phyloP scores from a whole-genome alignment of 2,113 vertebrate genomes.

The Columba janthina region DNA sequence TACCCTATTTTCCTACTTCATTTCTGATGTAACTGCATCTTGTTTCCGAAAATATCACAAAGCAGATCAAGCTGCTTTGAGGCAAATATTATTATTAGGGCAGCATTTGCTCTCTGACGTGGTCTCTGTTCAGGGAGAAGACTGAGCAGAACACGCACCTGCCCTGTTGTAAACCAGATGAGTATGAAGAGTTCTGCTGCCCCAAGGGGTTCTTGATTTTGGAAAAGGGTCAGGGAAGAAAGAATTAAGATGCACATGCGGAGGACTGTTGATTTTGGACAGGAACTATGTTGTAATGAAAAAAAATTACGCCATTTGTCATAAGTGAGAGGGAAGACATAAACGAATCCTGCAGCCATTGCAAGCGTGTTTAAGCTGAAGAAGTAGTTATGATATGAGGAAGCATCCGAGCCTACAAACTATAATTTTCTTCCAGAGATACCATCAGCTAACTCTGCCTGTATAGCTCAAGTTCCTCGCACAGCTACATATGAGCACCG shows the following conservation, averaged over 20 bases:
- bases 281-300: neutral
- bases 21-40: neutral
- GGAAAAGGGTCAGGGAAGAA: neutral
- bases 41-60: constrained; percentile 24
- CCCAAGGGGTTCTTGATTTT: neutral
- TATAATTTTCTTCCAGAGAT: neutral
- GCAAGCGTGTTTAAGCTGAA: neutral
- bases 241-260: neutral
- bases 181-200: neutral
- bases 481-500: fast-evolving
- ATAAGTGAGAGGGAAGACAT: neutral
- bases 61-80: neutral
- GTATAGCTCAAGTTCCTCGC: neutral
- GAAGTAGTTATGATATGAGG: neutral
- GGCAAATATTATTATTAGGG: neutral
- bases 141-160: fast-evolving
- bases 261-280: neutral
- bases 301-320: neutral
- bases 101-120: neutral
- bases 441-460: neutral
- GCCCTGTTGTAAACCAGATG: neutral
- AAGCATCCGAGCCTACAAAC: neutral
- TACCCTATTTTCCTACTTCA: neutral
- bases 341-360: neutral
- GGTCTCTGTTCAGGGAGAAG: neutral